Evolutionary conservation across 2,797 vertebrate species (phyloP).

Genomic region (Aselliscus stoliczkanus): DNA sequence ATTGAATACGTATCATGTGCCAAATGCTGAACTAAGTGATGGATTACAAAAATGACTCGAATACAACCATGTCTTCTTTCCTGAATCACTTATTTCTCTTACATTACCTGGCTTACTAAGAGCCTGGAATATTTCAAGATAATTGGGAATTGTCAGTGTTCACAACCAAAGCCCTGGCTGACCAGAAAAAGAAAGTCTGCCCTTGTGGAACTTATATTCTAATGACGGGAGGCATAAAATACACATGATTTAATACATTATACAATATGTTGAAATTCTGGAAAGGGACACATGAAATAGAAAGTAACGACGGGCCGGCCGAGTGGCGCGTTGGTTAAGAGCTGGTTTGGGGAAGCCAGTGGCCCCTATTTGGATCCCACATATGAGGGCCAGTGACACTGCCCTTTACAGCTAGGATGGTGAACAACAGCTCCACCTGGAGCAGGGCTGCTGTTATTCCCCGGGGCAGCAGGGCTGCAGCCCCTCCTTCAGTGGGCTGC

Average conservation of each 20-base stretch:
- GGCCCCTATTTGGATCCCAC: too few species aligned
- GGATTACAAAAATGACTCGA: background rate
- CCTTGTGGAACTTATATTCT: background rate
- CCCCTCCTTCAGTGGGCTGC: too few species aligned
- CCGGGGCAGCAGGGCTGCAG: too few species aligned
- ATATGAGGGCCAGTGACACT: too few species aligned
- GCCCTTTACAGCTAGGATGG: too few species aligned
- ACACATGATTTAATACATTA: background rate
- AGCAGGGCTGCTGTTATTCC: too few species aligned
- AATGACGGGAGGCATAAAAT: background rate
- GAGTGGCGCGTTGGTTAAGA: too few species aligned
- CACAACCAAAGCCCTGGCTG: background rate
- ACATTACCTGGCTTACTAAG: background rate
- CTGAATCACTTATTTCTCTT: background rate
- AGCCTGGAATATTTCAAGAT: background rate
- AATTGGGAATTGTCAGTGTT: background rate
- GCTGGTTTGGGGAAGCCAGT: too few species aligned
- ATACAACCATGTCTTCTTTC: background rate
- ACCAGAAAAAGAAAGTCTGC: background rate
- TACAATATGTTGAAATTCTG: background rate
- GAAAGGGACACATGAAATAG: background rate
- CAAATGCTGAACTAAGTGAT: conserved; percentile 4
- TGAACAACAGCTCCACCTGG: too few species aligned
- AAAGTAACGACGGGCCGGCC: too few species aligned
- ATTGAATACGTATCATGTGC: background rate